Evolutionary conservation across 2,888 invertebrate species (phyloP).

Genomic region (Drosophila yooni): DNA sequence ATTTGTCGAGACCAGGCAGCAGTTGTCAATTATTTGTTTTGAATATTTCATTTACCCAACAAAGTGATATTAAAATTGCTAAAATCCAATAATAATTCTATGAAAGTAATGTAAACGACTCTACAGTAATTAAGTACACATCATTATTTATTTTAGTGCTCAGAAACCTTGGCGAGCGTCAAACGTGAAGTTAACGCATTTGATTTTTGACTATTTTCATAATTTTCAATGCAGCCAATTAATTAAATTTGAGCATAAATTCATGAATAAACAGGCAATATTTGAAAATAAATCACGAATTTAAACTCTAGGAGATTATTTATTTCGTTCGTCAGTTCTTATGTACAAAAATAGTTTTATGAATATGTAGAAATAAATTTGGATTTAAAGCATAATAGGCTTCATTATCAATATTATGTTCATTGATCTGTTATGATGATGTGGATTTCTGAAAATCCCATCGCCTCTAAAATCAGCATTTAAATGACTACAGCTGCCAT

Average conservation of each 20-base stretch:
- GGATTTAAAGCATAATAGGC: constrained; percentile 3
- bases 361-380: not conserved
- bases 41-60: constrained; percentile 18
- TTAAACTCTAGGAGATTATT: not conserved
- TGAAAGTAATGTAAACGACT: not conserved
- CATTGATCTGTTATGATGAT: constrained; percentile 14
- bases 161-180: not conserved
- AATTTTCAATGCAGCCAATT: not conserved
- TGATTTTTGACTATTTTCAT: not conserved
- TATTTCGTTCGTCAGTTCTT: not conserved
- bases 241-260: not conserved
- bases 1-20: constrained; percentile 40
- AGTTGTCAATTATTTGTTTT: constrained; percentile 36
- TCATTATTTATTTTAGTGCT: not conserved
- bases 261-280: not conserved
- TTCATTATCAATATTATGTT: constrained; percentile 1
- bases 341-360: not conserved
- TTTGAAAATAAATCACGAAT: not conserved
- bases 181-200: not conserved
- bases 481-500: constrained; percentile 49
- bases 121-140: not conserved
- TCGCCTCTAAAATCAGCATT: constrained; percentile 25
- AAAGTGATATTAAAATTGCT: constrained; percentile 27
- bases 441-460: constrained; percentile 9
- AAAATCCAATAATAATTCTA: constrained; percentile 6